phyloP scores from a whole-genome alignment of 2,888 invertebrate species.

The Drosophila diplacantha region DNA sequence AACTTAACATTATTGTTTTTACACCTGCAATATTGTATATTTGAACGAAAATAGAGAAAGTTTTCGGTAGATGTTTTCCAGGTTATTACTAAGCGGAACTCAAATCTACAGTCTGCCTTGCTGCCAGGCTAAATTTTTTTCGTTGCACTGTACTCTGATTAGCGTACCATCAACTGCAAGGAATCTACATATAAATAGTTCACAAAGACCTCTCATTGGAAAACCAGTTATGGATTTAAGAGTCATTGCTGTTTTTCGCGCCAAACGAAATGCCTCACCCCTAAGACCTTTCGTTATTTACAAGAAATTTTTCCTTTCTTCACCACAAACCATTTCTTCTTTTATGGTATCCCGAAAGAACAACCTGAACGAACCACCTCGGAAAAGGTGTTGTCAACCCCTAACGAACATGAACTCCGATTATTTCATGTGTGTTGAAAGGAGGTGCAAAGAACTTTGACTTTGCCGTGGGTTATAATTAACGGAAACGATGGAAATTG shows the following conservation, averaged over 20 bases:
- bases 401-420: constrained; percentile 10
- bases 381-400: constrained; percentile 10
- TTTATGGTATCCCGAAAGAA: not conserved
- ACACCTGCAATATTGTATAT: no score
- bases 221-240: not conserved
- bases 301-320: not conserved
- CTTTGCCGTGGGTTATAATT: constrained; percentile 42
- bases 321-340: constrained; percentile 1
- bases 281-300: not conserved
- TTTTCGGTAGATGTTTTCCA: not conserved
- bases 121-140: no score
- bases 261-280: constrained; percentile 4
- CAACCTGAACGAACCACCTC: constrained; percentile 26
- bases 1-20: no score
- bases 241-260: constrained; percentile 2
- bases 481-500: constrained; percentile 48
- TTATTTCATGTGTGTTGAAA: constrained; percentile 16
- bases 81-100: no score
- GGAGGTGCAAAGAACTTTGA: constrained; percentile 41
- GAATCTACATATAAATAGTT: no score
- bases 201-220: no score
- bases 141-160: no score
- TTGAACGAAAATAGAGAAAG: not conserved
- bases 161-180: not conserved
- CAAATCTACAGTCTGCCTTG: no score